Evolutionary conservation across 2,113 vertebrate genomes (phyloP), one percentile per base, ranked within the genome.

Genomic region (Falco punctatus): DNA sequence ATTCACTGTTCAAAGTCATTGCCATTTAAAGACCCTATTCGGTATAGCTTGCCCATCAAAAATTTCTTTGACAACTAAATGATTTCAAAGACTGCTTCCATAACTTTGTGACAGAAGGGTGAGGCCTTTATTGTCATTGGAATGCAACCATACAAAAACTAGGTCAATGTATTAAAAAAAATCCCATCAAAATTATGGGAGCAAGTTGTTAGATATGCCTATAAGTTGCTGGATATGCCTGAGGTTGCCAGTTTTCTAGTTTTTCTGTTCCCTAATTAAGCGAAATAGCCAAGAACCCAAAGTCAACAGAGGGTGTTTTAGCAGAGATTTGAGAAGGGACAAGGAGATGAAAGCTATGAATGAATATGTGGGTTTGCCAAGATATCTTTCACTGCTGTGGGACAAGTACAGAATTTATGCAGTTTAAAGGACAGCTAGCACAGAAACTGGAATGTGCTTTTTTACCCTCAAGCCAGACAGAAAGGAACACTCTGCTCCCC

Each of bases 341-440:
- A 75, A 88, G 81, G 77, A 91, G 89, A 91, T 52, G 65, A 93
- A 92, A 94, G 72, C 74, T 91, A 38, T 92, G 88, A 90, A 93
- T 28, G 69, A 73, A 69, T 57, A 42, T 59, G 66, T 27, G 48
- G 61, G 90, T 87, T 71, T 86, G 83, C 77, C 78, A 94, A 96
- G 90, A 85, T 64, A 48, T 88, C 49, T 90, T 84, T 75, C 86
- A 79, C 32, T 59, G 51, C 48, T 81, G 30, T 40, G 30, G 62
- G 65, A 96, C 65, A 92, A 96, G 81, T 77, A 74, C 26, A 81
- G 86, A 94, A 92, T 92, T 86, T 88, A 52, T 90, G 80, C 95
- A 94, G 96, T 90, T 96, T 94, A 96, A 95, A 95, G 88, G 95
- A 94, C 93, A 95, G 69, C 67, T 18, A 96, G 91, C 83, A 28